Evolutionary conservation across 2,888 invertebrate species (phyloP).

Genomic region (Hoplodrina ambigua): DNA sequence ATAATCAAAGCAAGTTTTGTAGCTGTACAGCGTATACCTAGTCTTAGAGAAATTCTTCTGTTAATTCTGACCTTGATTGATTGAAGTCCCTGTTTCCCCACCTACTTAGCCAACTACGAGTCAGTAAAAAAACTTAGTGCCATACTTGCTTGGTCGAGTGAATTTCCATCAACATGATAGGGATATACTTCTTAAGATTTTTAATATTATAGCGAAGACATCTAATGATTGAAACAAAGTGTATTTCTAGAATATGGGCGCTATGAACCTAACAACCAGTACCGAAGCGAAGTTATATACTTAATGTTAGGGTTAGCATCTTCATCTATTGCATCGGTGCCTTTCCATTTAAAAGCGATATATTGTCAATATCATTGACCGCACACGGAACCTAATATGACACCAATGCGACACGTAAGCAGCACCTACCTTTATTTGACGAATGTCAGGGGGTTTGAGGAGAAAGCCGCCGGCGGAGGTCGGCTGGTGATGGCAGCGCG

Average conservation of each 20-base stretch:
- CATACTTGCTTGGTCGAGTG: not conserved
- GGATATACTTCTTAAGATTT: not conserved
- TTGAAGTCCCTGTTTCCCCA: too few relatives aligned
- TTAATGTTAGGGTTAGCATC: slow-evolving; percentile 46
- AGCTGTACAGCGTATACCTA: too few relatives aligned
- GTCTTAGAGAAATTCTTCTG: too few relatives aligned
- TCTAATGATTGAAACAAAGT: too few relatives aligned
- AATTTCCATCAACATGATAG: not conserved
- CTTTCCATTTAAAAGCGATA: slow-evolving; percentile 50
- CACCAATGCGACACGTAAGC: slow-evolving; percentile 56
- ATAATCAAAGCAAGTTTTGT: too few relatives aligned
- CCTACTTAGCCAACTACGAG: too few relatives aligned
- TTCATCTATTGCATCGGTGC: slow-evolving; percentile 45
- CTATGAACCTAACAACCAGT: not conserved
- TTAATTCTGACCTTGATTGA: too few relatives aligned
- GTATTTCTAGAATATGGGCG: not conserved
- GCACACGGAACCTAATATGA: slow-evolving; percentile 61
- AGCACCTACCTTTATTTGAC: slow-evolving; percentile 69
- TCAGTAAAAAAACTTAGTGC: too few relatives aligned
- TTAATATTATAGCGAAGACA: too few relatives aligned
- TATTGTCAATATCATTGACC: slow-evolving; percentile 55
- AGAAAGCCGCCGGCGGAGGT: slow-evolving; percentile 86
- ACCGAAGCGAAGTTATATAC: slow-evolving; percentile 14
- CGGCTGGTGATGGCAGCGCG: slow-evolving; percentile 75
- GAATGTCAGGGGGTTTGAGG: slow-evolving; percentile 79